Percentiles rank a stretch among this genome's conserved stretches.
These are phyloP conservation scores for Masticophis lateralis DNA, from an alignment of 2,797 vertebrate species.

Conservation along the genomic window DNA sequence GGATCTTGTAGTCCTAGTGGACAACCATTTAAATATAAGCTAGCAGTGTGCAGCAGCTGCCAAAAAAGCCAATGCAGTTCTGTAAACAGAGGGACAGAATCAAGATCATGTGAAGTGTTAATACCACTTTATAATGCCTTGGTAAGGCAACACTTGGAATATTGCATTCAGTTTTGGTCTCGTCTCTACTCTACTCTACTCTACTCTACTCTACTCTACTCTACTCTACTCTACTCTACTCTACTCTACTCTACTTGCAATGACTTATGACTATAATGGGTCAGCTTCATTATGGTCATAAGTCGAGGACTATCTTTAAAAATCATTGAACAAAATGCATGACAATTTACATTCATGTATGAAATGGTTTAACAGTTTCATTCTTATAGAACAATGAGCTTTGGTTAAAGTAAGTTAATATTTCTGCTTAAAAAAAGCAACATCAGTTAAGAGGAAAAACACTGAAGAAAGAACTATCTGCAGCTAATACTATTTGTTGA, in stretches of 20 bases:
- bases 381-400: neutral
- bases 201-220: no score
- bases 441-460: neutral
- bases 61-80: no score
- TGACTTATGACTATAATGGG: neutral
- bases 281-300: neutral
- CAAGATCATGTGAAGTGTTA: no score
- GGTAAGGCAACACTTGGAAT: no score
- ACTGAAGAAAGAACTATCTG: neutral
- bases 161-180: no score
- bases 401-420: neutral
- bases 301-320: neutral
- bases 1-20: no score
- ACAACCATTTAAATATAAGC: no score
- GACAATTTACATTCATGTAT: neutral
- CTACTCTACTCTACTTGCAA: neutral
- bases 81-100: no score
- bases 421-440: neutral
- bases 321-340: neutral
- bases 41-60: no score
- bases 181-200: no score
- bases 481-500: neutral
- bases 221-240: no score
- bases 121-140: no score
- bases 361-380: neutral